These are phyloP conservation scores for Catocala sponsa DNA, from an alignment of 2,888 invertebrate species.

Conservation along the genomic window DNA sequence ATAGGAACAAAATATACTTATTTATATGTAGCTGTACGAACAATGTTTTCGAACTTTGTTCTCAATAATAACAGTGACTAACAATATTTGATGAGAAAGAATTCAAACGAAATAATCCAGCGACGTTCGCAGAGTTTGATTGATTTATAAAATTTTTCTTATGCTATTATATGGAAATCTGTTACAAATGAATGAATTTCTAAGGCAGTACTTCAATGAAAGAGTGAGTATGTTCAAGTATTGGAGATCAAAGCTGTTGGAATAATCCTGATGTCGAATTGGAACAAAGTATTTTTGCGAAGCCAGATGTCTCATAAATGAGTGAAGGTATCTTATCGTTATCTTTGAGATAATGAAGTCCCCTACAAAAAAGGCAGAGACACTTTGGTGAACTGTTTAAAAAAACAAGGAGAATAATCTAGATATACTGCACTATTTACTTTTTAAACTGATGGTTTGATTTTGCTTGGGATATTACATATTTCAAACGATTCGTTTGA, in stretches of 20 bases:
- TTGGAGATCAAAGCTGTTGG: conserved; percentile 7
- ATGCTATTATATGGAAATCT: conserved; percentile 7
- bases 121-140: not conserved
- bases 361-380: not conserved
- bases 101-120: conserved; percentile 3
- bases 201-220: not conserved
- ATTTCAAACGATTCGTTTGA: too few relatives aligned
- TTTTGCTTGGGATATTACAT: too few relatives aligned
- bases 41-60: not conserved
- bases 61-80: not conserved
- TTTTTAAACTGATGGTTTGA: too few relatives aligned
- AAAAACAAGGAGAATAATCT: not conserved
- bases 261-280: conserved; percentile 1
- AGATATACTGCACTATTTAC: too few relatives aligned
- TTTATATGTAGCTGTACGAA: not conserved
- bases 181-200: conserved; percentile 4
- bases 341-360: not conserved
- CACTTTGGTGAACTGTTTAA: not conserved
- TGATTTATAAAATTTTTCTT: conserved; percentile 1
- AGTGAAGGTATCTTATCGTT: not conserved
- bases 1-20: too few relatives aligned
- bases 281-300: conserved; percentile 1
- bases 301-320: not conserved
- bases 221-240: conserved; percentile 1
- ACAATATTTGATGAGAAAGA: conserved; percentile 2